Evolutionary conservation across 2,888 invertebrate genomes (phyloP), one percentile per base, ranked within the genome.

Genomic region (Ochropleura leucogaster): DNA sequence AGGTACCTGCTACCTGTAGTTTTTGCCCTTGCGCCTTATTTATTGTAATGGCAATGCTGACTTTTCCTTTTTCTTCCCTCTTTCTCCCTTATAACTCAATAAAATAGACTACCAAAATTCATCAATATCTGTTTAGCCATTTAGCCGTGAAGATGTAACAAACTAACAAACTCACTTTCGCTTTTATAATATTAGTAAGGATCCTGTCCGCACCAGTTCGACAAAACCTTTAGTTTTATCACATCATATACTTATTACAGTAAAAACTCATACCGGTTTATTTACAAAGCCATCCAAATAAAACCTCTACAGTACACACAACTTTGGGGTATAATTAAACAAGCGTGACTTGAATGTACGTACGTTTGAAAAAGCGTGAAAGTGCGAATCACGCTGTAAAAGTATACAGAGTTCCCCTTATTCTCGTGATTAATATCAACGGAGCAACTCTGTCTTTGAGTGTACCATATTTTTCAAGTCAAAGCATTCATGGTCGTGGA

Each of bases 351-450:
- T 8, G 49, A 76, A 80, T 80, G 55, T 74, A 65, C 59, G 51
- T 47, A 59, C 53, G n/a, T 60, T 47, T 57, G 51, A 65, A 71
- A 62, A 72, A 75, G 75, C 68, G 74, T 62, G 73, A 87, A 88
- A 86, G 82, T 87, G 88, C 88, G 79, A 85, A 87, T 88, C 88
- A 89, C 82, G 79, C 80, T 80, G 63, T 77, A 30, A 30, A 30
- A 30, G 30, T 30, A 30, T 30, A 77, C 73, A 77, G 77, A 78
- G 72, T 68, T 80, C 72, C 82, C 80, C 77, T 82, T 82, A 85
- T 85, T 80, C 68, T 63, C 75, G 74, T 88, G 89, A 87, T 89
- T 88, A 89, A 89, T 89, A 84, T 86, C 84, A 79, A 75, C 78
- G 81, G 82, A 83, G 79, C 84, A 79, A 82, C 72, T 84, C 80